phyloP scores from a whole-genome alignment of 2,113 vertebrate genomes.

The Mellivora capensis region DNA sequence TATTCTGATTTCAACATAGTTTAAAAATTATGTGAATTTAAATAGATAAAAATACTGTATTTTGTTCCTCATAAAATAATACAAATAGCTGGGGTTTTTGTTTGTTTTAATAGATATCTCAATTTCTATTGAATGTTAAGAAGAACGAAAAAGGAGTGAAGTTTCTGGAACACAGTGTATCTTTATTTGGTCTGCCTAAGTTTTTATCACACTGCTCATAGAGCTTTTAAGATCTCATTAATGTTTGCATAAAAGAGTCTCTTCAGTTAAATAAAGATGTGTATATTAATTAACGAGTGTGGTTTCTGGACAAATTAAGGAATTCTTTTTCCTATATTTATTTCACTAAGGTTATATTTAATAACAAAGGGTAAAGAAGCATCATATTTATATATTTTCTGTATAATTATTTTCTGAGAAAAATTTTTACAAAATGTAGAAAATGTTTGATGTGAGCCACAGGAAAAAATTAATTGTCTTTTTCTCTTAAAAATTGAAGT shows the following conservation, averaged over 20 bases:
- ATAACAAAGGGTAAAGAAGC: slow-evolving; percentile 8
- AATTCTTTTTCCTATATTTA: neutral
- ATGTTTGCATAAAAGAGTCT: slow-evolving; percentile 22
- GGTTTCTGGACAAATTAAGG: neutral
- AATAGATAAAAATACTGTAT: neutral
- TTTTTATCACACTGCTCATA: slow-evolving; percentile 32
- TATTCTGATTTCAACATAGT: neutral
- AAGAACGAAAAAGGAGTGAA: slow-evolving; percentile 1
- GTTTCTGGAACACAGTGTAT: slow-evolving; percentile 16
- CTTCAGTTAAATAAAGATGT: slow-evolving; percentile 32
- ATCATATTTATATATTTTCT: neutral
- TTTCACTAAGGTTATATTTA: slow-evolving; percentile 20
- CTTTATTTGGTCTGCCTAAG: neutral
- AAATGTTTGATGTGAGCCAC: slow-evolving; percentile 12
- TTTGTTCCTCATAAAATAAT: slow-evolving; percentile 34
- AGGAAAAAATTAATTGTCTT: slow-evolving; percentile 71
- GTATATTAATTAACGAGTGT: neutral
- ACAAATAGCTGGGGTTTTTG: neutral
- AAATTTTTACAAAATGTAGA: slow-evolving; percentile 1
- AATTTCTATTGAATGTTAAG: slow-evolving; percentile 20
- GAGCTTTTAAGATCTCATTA: neutral
- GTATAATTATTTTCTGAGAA: slow-evolving; percentile 30
- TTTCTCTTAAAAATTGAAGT: slow-evolving; percentile 82
- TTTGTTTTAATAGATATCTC: slow-evolving; percentile 7
- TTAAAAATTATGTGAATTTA: slow-evolving; percentile 14